phyloP scores from a whole-genome alignment of 2,797 vertebrate species.

The Ceryle rudis region DNA sequence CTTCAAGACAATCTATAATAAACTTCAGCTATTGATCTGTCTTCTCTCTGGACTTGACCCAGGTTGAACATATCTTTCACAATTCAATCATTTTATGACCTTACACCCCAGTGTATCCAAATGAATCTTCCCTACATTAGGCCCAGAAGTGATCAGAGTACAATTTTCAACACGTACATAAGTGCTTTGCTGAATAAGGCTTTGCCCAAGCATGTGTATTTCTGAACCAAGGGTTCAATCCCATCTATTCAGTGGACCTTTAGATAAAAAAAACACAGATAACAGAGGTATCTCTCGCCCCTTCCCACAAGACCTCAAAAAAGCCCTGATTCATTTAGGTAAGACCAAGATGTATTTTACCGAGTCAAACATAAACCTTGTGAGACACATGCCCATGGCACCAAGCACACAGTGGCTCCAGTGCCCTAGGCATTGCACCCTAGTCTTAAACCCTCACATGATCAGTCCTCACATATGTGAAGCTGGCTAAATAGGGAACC shows the following conservation, averaged over 20 bases:
- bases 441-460: background rate
- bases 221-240: background rate
- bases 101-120: background rate
- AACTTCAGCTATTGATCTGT: background rate
- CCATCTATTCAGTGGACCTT: background rate
- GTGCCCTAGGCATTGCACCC: background rate
- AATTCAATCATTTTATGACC: background rate
- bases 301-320: background rate
- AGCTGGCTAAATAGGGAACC: background rate
- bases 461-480: accelerated
- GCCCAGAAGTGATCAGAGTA: background rate
- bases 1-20: background rate
- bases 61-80: background rate
- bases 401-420: background rate
- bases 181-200: background rate
- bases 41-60: background rate
- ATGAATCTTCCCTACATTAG: background rate
- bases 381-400: accelerated
- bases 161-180: background rate
- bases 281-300: background rate
- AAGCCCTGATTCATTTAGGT: background rate
- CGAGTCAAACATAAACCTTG: background rate
- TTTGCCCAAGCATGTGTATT: background rate
- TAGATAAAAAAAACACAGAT: background rate
- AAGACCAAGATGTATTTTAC: background rate